Evolutionary conservation across 2,797 vertebrate species (phyloP).

Genomic region (Babyrousa celebensis): DNA sequence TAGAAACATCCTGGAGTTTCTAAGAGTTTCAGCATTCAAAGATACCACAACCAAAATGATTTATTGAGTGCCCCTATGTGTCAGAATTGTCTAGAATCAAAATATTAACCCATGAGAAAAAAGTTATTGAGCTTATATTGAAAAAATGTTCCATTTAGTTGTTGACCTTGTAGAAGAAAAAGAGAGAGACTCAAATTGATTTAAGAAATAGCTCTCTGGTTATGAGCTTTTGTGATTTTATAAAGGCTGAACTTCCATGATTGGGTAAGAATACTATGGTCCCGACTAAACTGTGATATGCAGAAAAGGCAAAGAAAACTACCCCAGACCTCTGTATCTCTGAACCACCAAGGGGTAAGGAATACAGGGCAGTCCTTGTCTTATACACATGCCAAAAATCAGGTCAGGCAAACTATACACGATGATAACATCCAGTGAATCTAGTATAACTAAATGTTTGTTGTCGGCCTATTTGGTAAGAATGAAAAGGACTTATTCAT

Average conservation of each 20-base stretch:
- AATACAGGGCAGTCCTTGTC: background rate
- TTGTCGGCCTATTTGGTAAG: background rate
- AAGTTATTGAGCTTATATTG: background rate
- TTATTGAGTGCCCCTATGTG: background rate
- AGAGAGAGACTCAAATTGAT: background rate
- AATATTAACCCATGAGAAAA: slow-evolving; percentile 5
- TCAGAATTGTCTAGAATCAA: slow-evolving; percentile 27
- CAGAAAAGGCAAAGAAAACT: slow-evolving; percentile 2
- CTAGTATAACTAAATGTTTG: background rate
- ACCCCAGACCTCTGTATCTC: background rate
- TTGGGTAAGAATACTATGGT: slow-evolving; percentile 14
- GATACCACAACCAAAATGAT: slow-evolving; percentile 34
- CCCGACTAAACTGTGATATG: slow-evolving; percentile 11
- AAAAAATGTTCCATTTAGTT: background rate
- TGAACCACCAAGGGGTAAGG: background rate
- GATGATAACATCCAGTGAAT: background rate
- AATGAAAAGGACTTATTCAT: slow-evolving; percentile 52
- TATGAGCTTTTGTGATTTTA: slow-evolving; percentile 29
- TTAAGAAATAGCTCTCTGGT: slow-evolving; percentile 44
- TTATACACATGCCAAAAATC: background rate
- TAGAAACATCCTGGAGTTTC: slow-evolving; percentile 36
- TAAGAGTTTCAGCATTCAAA: slow-evolving; percentile 53
- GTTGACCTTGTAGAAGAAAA: background rate
- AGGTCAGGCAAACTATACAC: background rate
- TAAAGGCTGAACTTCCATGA: background rate